phyloP scores from a whole-genome alignment of 1,140 invertebrate genomes.

The Apis cerana region DNA sequence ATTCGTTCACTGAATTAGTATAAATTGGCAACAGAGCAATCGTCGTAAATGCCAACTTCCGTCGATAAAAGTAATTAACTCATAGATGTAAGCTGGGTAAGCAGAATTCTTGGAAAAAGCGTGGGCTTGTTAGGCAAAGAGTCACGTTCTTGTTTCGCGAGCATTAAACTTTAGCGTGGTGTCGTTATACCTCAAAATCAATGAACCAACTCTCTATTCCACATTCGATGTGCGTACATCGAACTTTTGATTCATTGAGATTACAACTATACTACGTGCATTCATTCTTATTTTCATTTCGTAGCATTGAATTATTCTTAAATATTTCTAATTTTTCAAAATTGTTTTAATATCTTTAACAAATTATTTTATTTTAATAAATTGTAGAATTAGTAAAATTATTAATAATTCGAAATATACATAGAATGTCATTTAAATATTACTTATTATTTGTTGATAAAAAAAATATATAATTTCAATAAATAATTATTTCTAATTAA shows the following conservation, averaged over 20 bases:
- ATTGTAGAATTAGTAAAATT: not conserved
- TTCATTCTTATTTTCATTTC: not conserved
- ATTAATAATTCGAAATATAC: not conserved
- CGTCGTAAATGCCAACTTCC: constrained; percentile 48
- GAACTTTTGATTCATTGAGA: constrained; percentile 11
- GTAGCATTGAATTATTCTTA: not conserved
- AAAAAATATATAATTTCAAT: not conserved
- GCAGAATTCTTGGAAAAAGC: constrained; percentile 34
- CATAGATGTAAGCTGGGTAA: constrained; percentile 10
- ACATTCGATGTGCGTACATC: not conserved
- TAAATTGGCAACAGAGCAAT: constrained; percentile 40
- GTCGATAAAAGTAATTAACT: constrained; percentile 49
- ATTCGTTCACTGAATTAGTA: constrained; percentile 45
- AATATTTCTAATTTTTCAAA: not conserved
- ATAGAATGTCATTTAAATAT: not conserved
- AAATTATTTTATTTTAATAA: not conserved
- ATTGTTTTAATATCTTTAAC: no score
- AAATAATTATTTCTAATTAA: not conserved
- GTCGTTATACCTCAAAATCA: constrained; percentile 28
- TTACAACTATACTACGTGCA: not conserved
- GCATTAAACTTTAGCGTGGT: constrained; percentile 1
- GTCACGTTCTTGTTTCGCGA: not conserved
- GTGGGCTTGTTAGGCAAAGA: not conserved
- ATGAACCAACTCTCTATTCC: constrained; percentile 8
- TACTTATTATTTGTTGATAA: not conserved